A percentile compares a stretch with the other conserved stretches of the same genome.
Evolutionary conservation across 2,113 vertebrate species (phyloP).

Genomic region (Oreochromis aureus): DNA sequence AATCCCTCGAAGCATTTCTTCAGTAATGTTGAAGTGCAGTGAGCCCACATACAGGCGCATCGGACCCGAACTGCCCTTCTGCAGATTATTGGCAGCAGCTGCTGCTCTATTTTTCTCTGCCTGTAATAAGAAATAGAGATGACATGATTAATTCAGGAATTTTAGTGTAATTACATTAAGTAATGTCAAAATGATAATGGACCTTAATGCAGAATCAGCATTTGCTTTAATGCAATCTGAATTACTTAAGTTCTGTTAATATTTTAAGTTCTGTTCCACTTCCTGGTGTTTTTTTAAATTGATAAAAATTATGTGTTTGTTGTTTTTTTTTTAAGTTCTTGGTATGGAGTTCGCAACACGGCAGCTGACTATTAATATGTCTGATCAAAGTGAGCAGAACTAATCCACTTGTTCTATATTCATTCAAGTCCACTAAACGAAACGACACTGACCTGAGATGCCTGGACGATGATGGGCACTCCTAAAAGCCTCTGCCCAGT

Average conservation of each 20-base stretch:
- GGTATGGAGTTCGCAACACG: neutral
- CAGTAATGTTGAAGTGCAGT: constrained; percentile 96
- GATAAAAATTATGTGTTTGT: neutral
- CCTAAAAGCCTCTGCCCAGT: constrained; percentile 95
- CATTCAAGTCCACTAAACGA: neutral
- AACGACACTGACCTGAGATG: constrained; percentile 83
- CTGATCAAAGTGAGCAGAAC: neutral
- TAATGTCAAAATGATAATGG: neutral
- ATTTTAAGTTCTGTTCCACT: neutral
- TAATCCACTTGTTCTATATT: neutral
- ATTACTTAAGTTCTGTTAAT: neutral
- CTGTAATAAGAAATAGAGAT: constrained; percentile 57
- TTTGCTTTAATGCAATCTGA: neutral
- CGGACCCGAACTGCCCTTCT: constrained; percentile 94
- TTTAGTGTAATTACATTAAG: neutral
- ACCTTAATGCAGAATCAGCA: neutral
- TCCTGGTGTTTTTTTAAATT: neutral
- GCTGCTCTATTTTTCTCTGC: constrained; percentile 98
- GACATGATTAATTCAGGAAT: neutral
- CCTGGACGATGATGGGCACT: constrained; percentile 97
- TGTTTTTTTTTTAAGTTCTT: neutral
- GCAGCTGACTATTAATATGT: neutral
- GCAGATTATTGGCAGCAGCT: constrained; percentile 91
- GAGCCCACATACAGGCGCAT: constrained; percentile 98
- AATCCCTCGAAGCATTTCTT: constrained; percentile 98